Conservation (phyloP, 2,797 vertebrate genomes). For the Sebastes itinus region DNA sequence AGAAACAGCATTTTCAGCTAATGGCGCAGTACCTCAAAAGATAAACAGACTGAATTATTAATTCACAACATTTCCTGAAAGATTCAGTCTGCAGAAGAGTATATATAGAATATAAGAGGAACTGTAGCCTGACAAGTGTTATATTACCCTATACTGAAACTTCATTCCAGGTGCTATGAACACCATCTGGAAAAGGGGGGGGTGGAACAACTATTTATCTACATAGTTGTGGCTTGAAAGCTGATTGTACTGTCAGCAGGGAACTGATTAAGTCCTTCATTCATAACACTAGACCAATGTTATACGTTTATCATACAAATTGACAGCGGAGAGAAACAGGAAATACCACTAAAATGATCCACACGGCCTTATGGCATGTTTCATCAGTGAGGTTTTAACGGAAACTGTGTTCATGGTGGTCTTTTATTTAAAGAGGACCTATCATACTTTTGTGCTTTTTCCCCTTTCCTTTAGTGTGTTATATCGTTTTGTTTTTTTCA, state of each 20-base stretch:
- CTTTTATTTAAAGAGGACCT: no score
- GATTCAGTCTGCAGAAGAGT: background rate
- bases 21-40: accelerated
- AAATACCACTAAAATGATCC: no score
- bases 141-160: background rate
- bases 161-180: background rate
- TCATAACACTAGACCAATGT: background rate
- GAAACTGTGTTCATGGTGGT: background rate
- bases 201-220: background rate
- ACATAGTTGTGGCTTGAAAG: background rate
- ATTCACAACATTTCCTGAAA: background rate
- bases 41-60: background rate
- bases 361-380: no score
- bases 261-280: background rate
- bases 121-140: background rate
- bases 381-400: background rate
- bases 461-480: no score
- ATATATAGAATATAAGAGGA: background rate
- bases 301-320: background rate
- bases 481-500: no score
- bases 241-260: background rate
- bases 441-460: no score
- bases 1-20: background rate
- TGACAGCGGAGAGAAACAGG: background rate
- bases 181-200: background rate